Conservation (phyloP, 1,140 invertebrate species). For the Ceratosolen fusciceps region DNA sequence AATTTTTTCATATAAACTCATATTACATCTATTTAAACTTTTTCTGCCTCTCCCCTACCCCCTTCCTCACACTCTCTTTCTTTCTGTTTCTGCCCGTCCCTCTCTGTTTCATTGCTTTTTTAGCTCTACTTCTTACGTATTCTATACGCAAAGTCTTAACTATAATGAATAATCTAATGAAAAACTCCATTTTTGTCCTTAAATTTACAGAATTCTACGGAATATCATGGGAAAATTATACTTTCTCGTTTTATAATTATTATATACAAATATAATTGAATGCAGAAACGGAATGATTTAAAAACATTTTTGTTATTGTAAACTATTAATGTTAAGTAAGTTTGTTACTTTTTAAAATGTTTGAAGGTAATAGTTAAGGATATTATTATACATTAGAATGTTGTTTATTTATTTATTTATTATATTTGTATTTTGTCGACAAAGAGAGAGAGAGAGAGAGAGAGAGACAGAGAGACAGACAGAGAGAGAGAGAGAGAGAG, state of each 20-base stretch:
- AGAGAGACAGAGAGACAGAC: neutral
- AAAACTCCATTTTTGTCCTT: neutral
- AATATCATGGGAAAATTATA: neutral
- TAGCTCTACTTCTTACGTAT: neutral
- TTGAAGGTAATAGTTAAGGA: too few species aligned
- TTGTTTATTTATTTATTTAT: too few species aligned
- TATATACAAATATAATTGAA: neutral
- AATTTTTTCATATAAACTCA: too few species aligned
- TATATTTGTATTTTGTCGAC: too few species aligned
- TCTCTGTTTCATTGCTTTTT: neutral
- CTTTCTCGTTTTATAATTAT: too few species aligned
- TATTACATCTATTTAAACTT: too few species aligned
- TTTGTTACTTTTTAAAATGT: too few species aligned
- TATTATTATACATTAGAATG: too few species aligned
- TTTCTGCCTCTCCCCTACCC: neutral
- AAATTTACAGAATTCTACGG: neutral
- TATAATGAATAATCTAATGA: neutral
- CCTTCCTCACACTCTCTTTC: neutral
- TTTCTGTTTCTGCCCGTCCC: neutral
- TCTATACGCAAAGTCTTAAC: neutral
- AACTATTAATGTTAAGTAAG: too few species aligned
- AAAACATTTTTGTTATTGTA: too few species aligned
- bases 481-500: conserved; percentile 16
- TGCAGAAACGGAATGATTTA: neutral
- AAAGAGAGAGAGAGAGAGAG: too few species aligned